Evolutionary conservation across 2,113 vertebrate species (phyloP).

Genomic region (Todiramphus chloris): DNA sequence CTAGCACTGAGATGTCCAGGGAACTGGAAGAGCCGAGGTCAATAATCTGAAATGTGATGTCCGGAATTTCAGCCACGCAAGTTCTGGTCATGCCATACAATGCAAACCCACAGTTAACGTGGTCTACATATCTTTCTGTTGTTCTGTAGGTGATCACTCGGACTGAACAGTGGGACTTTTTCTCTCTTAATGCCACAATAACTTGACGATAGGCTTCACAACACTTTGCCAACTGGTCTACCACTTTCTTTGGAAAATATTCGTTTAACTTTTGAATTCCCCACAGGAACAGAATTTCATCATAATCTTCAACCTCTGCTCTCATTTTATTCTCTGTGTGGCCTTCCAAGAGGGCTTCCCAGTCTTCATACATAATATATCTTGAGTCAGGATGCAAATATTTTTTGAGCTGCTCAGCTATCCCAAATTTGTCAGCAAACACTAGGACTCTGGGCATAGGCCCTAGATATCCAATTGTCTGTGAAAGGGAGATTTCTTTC

Average conservation of each 20-base stretch:
- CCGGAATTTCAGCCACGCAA: constrained; percentile 76
- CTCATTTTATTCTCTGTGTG: constrained; percentile 25
- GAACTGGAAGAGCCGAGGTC: constrained; percentile 79
- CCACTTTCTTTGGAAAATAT: constrained; percentile 57
- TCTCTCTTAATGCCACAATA: constrained; percentile 74
- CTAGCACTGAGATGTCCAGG: constrained; percentile 77
- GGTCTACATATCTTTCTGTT: constrained; percentile 75
- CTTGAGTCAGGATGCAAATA: constrained; percentile 72
- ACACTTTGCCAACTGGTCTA: constrained; percentile 73
- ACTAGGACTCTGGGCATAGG: constrained; percentile 74
- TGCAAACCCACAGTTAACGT: constrained; percentile 80
- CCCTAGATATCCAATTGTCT: background rate
- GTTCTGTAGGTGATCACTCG: constrained; percentile 82
- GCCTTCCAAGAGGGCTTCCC: constrained; percentile 13
- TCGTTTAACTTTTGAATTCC: constrained; percentile 76
- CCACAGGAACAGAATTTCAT: constrained; percentile 82
- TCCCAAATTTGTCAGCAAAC: constrained; percentile 81
- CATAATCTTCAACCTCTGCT: constrained; percentile 50
- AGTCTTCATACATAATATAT: constrained; percentile 64
- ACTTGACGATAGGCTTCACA: constrained; percentile 83
- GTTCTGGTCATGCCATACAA: constrained; percentile 84
- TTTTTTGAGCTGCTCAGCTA: constrained; percentile 74
- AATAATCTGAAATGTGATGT: constrained; percentile 82
- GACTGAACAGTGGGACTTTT: constrained; percentile 29
- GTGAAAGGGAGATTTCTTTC: constrained; percentile 1